These are phyloP conservation scores for Lagopus muta DNA, from an alignment of 2,113 vertebrate species.

Conservation along the genomic window DNA sequence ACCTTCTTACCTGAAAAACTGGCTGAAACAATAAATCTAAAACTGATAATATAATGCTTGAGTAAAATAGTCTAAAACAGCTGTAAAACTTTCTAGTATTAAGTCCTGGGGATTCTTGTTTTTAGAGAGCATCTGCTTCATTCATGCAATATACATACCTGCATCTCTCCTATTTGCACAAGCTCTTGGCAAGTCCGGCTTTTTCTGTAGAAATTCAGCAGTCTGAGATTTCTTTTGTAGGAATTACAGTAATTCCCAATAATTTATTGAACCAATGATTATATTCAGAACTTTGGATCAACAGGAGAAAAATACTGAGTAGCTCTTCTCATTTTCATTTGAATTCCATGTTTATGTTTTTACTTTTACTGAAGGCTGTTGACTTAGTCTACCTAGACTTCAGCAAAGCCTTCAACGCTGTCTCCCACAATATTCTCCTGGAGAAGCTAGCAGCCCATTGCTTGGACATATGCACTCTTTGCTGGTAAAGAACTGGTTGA, in stretches of 20 bases:
- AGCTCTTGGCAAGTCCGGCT: neutral
- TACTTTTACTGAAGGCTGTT: too few relatives aligned
- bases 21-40: neutral
- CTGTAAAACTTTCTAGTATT: neutral
- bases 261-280: neutral
- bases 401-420: too few relatives aligned
- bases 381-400: too few relatives aligned
- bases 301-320: neutral
- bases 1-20: neutral
- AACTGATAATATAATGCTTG: neutral
- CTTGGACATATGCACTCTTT: too few relatives aligned
- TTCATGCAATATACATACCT: rapidly evolving
- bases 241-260: neutral
- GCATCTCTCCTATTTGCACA: neutral
- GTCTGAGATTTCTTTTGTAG: neutral
- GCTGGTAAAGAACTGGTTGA: too few relatives aligned
- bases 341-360: neutral
- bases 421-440: too few relatives aligned
- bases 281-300: neutral
- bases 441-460: too few relatives aligned
- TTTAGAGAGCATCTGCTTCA: neutral
- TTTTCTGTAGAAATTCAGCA: neutral
- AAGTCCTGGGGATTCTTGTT: neutral
- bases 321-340: neutral
- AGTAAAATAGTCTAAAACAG: neutral